These are phyloP conservation scores for Myioborus miniatus DNA, from an alignment of 2,797 vertebrate genomes.

Conservation along the genomic window DNA sequence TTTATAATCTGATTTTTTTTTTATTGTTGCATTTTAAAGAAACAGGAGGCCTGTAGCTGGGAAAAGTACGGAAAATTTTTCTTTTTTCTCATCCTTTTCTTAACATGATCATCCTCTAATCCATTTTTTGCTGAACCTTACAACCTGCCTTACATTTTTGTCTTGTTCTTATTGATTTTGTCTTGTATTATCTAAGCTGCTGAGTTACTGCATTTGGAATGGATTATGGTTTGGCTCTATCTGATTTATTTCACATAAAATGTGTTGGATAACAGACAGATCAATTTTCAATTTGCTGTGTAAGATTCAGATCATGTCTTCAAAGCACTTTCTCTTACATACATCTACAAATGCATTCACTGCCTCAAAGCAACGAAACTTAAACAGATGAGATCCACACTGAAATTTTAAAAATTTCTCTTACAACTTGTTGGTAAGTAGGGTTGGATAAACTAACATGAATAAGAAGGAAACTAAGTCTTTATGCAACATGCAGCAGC, in stretches of 20 bases:
- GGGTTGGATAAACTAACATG: not conserved
- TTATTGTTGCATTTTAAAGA: not conserved
- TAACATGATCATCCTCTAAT: not conserved
- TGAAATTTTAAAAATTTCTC: not conserved
- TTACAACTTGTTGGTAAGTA: not conserved
- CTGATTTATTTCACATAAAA: constrained; percentile 21
- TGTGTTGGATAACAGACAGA: not conserved
- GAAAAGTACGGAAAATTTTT: not conserved
- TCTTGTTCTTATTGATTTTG: constrained; percentile 37
- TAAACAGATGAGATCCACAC: not conserved
- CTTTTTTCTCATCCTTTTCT: not conserved
- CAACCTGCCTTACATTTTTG: constrained; percentile 28
- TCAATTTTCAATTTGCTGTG: not conserved
- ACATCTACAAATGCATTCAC: not conserved
- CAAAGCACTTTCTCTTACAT: not conserved
- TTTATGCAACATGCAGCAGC: not conserved
- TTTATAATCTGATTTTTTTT: not conserved
- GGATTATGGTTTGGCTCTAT: constrained; percentile 25
- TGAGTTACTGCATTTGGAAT: constrained; percentile 27
- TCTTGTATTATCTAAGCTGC: not conserved
- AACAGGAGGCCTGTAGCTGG: not conserved
- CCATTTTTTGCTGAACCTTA: constrained; percentile 13
- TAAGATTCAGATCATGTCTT: not conserved
- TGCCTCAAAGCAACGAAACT: not conserved
- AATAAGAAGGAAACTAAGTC: not conserved